Base-by-base conservation (phyloP, 2,888 invertebrate genomes). In the Sylvicola fuscatus region DNA sequence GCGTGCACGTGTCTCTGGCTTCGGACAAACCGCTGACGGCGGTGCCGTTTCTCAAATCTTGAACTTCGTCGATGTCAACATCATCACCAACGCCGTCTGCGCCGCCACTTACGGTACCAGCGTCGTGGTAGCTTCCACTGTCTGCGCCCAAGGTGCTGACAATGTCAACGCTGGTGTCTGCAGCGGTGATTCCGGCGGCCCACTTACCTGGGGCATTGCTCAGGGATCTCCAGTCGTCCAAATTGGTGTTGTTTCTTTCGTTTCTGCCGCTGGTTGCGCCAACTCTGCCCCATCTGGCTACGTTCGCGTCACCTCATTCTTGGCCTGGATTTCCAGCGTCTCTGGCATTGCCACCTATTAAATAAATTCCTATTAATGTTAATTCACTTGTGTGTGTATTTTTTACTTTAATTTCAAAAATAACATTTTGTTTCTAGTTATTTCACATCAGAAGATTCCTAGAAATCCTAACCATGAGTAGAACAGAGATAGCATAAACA, bases 181-280 rank as follows among this genome's bases (percentile, higher is more conserved):
- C 29, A 3, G 8, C 10, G 36, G 36, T 12, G 36, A 36, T 21
- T 21, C 31, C 17, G 36, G 36, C 17, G 30, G 31, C 21, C 36
- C 36, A 21, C 21, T 17, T 13, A 36, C 31, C 11, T 5, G 11
- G 5, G 32, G 31, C 30, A 21, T 2, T 13, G 12, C 12, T 8
- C n/a, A 12, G 6, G n/a, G 31, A 7, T 26, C 32, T 12, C 36
- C 30, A 31, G 16, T 36, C 14, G 36, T 29, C n/a, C 29, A 29
- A 29, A 29, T 29, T 29, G 29, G 29, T 29, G 29, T 29, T 13
- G 29, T 29, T 6, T 29, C 29, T 5, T 29, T 29, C 14, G 29
- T n/a, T 6, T 29, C 29, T 4, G 14, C 12, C 11, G 14, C 12
- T 13, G 29, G 29, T n/a, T 29, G 29, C 14, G 4, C n/a, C n/a